phyloP scores from a whole-genome alignment of 2,113 vertebrate genomes.

The Tichodroma muraria region DNA sequence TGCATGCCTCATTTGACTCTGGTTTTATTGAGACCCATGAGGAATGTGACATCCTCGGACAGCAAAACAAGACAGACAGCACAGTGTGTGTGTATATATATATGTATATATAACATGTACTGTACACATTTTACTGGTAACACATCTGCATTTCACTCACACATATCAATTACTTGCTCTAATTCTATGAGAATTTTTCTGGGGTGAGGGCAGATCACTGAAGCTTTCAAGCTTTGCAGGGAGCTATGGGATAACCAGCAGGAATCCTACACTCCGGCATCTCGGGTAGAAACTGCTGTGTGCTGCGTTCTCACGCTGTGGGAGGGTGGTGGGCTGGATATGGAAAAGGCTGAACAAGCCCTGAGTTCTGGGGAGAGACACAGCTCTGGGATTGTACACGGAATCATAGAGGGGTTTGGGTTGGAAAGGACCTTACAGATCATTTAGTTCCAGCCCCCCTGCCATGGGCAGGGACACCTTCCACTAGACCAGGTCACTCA shows the following conservation, averaged over 20 bases:
- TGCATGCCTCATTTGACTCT: constrained; percentile 36
- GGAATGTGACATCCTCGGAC: constrained; percentile 8
- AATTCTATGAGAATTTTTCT: constrained; percentile 39
- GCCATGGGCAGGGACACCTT: not conserved
- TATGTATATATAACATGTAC: constrained; percentile 22
- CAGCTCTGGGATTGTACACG: not conserved
- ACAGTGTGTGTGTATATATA: not conserved
- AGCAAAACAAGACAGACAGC: constrained; percentile 32
- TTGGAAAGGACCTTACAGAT: not conserved
- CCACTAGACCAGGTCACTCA: not conserved
- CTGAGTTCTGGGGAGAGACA: not conserved
- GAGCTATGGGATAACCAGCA: not conserved
- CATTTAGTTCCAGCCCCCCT: not conserved
- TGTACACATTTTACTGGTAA: constrained; percentile 41
- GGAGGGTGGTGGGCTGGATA: not conserved
- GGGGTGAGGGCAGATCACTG: not conserved
- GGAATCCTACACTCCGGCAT: not conserved
- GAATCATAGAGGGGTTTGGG: not conserved
- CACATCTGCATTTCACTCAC: constrained; percentile 42
- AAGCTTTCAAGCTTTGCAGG: constrained; percentile 43
- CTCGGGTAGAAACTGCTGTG: not conserved
- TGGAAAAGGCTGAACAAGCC: not conserved
- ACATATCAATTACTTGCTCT: constrained; percentile 40
- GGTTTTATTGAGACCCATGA: constrained; percentile 25
- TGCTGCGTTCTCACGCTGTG: not conserved